Conservation (phyloP, 2,113 vertebrate species). For the Lynx canadensis region DNA sequence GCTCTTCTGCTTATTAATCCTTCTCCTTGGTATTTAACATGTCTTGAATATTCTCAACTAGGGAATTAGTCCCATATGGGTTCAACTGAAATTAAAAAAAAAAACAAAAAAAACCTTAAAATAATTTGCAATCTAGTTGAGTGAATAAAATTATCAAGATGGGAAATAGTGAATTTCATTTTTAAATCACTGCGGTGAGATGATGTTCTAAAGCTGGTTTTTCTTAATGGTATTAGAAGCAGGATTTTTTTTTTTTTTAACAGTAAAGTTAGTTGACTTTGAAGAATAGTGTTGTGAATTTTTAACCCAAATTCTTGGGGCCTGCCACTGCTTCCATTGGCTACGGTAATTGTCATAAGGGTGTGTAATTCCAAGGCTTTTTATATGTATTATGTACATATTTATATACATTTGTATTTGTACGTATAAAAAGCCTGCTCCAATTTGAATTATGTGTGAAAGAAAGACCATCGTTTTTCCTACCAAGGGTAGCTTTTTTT, state of each 20-base stretch:
- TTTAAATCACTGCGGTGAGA: background rate
- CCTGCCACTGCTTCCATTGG: background rate
- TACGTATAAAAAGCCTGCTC: background rate
- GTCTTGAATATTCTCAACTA: background rate
- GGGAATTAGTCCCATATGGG: background rate
- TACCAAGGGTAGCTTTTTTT: background rate
- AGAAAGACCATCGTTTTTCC: background rate
- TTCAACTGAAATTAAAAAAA: background rate
- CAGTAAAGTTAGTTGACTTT: background rate
- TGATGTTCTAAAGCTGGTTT: background rate
- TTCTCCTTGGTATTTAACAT: background rate
- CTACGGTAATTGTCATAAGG: background rate
- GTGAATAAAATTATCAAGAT: background rate
- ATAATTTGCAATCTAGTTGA: background rate
- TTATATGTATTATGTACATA: background rate
- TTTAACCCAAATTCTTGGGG: background rate
- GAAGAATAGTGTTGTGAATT: background rate
- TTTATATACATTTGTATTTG: background rate
- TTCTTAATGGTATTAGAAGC: background rate
- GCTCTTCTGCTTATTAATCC: background rate
- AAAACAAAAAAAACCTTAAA: background rate
- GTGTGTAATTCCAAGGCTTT: background rate
- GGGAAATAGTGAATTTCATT: background rate
- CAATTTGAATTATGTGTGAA: background rate
- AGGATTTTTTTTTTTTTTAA: background rate